These are phyloP conservation scores for Platypus cylindrus DNA, from an alignment of 2,888 invertebrate genomes.

Conservation along the genomic window DNA sequence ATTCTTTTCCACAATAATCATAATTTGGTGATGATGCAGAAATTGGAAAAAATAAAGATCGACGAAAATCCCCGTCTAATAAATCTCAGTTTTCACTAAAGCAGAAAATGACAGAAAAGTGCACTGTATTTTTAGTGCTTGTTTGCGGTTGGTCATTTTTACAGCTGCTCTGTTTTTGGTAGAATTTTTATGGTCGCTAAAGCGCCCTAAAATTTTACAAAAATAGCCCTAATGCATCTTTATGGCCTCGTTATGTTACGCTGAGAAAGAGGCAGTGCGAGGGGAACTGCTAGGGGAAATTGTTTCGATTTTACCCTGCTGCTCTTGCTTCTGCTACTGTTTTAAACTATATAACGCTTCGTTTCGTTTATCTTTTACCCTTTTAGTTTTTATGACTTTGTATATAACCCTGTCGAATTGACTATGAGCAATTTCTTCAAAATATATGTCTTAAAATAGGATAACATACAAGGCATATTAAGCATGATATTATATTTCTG, in stretches of 20 bases:
- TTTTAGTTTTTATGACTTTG: conserved; percentile 15
- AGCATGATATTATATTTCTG: no score
- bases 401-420: conserved; percentile 16
- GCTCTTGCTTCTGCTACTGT: no score
- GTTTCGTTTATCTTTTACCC: conserved; percentile 14
- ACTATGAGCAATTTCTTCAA: conserved; percentile 15
- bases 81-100: conserved; percentile 12
- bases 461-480: no score
- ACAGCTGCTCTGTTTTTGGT: conserved; percentile 15
- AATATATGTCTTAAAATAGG: no score
- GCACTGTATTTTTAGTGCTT: conserved; percentile 10
- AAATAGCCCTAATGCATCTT: conserved; percentile 28
- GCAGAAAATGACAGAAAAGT: conserved; percentile 5
- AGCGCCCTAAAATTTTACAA: conserved; percentile 26
- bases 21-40: no score
- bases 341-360: conserved; percentile 15
- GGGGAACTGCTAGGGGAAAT: conserved; percentile 1
- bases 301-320: conserved; percentile 15
- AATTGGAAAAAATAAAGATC: no score
- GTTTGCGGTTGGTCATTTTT: conserved; percentile 13
- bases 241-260: conserved; percentile 20
- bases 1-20: no score
- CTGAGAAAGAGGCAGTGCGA: background rate
- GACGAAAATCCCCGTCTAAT: no score
- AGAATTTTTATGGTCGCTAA: conserved; percentile 23